phyloP scores from a whole-genome alignment of 2,113 vertebrate genomes.

The Pedionomus torquatus region DNA sequence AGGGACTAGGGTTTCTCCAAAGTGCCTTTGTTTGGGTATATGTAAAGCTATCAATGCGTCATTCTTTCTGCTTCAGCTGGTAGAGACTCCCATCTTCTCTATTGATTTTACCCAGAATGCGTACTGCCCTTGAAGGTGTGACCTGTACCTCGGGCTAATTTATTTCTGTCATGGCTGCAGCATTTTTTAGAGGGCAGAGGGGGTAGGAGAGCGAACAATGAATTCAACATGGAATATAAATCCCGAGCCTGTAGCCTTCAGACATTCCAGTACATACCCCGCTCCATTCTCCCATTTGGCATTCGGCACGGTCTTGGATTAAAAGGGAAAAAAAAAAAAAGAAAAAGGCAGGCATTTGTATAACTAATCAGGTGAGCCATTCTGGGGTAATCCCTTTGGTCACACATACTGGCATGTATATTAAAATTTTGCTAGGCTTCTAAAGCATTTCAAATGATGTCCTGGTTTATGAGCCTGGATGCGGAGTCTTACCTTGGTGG shows the following conservation, averaged over 20 bases:
- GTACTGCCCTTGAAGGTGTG: slow-evolving; percentile 79
- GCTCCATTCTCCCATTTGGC: background rate
- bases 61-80: slow-evolving; percentile 73
- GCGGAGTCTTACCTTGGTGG: slow-evolving; percentile 16
- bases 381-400: slow-evolving; percentile 57
- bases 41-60: slow-evolving; percentile 58
- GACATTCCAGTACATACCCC: slow-evolving; percentile 11
- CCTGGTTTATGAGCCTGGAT: background rate
- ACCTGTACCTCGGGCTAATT: slow-evolving; percentile 78
- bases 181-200: slow-evolving; percentile 46
- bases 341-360: slow-evolving; percentile 15
- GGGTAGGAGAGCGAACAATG: slow-evolving; percentile 29
- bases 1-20: slow-evolving; percentile 31
- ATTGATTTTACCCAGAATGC: slow-evolving; percentile 74
- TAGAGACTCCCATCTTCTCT: slow-evolving; percentile 69
- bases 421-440: slow-evolving; percentile 16
- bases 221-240: slow-evolving; percentile 67
- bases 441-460: background rate
- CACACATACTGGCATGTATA: slow-evolving; percentile 28
- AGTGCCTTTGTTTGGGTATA: slow-evolving; percentile 71
- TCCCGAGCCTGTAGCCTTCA: slow-evolving; percentile 18
- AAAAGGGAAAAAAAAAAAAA: background rate
- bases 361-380: slow-evolving; percentile 61
- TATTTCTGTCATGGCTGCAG: slow-evolving; percentile 79
- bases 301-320: slow-evolving; percentile 35